Evolutionary conservation across 2,113 vertebrate genomes (phyloP).

Genomic region (Menura novaehollandiae): DNA sequence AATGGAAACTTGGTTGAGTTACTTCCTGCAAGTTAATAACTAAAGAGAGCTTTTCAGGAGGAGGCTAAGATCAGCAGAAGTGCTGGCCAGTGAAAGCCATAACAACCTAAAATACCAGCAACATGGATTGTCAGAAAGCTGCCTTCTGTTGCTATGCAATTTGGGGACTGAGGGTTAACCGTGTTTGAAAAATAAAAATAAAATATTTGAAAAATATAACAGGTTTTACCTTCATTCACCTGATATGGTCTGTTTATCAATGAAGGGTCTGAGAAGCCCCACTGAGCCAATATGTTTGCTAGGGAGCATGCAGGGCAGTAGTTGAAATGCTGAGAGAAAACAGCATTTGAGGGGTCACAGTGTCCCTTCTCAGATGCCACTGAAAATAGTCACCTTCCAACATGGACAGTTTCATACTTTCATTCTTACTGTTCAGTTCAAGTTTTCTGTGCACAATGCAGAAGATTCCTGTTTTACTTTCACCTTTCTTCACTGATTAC

Average conservation of each 20-base stretch:
- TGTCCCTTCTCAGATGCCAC: background rate
- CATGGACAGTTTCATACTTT: background rate
- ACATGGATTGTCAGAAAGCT: background rate
- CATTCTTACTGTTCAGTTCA: background rate
- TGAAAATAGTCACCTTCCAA: background rate
- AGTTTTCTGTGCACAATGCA: background rate
- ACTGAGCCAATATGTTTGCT: background rate
- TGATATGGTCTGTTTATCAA: background rate
- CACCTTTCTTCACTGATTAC: background rate
- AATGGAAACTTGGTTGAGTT: conserved; percentile 18
- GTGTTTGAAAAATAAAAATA: background rate
- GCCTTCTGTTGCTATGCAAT: background rate
- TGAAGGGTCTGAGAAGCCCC: background rate
- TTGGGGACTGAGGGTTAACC: background rate
- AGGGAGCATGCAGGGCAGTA: background rate
- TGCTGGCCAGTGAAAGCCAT: background rate
- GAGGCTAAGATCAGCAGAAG: background rate
- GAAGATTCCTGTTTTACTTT: background rate
- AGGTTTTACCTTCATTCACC: background rate
- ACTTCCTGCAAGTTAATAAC: background rate
- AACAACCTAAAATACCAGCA: background rate
- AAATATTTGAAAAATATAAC: background rate
- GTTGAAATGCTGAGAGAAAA: background rate
- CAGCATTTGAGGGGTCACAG: background rate
- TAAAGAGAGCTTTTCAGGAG: background rate